Conservation (phyloP, 1,140 invertebrate species). For the Neelides sp. region DNA sequence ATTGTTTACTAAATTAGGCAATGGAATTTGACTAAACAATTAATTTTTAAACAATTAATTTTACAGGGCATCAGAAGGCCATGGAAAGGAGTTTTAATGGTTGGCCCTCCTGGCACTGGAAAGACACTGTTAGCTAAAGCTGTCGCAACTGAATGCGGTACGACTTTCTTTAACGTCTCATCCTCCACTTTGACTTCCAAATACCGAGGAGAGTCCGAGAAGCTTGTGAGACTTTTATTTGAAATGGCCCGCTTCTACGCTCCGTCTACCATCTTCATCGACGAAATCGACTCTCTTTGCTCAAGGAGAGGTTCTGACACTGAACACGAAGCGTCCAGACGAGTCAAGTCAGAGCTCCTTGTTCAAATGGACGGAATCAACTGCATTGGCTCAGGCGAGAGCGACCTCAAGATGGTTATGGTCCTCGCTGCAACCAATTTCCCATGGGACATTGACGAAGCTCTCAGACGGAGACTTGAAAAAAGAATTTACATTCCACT, state of each 20-base stretch:
- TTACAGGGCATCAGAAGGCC: slow-evolving; percentile 71
- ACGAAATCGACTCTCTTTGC: slow-evolving; percentile 98
- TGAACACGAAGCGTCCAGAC: slow-evolving; percentile 93
- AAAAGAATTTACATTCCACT: slow-evolving; percentile 99
- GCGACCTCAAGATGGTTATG: slow-evolving; percentile 76
- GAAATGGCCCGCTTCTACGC: slow-evolving; percentile 99
- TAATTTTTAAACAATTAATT: slow-evolving; percentile 11
- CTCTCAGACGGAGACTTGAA: slow-evolving; percentile 81
- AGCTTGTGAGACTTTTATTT: slow-evolving; percentile 90
- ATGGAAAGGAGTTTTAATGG: slow-evolving; percentile 94
- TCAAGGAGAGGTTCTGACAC: slow-evolving; percentile 88
- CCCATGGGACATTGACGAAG: slow-evolving; percentile 99
- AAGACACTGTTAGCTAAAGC: slow-evolving; percentile 99
- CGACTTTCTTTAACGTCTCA: slow-evolving; percentile 98
- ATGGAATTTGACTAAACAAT: no score
- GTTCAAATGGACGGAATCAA: slow-evolving; percentile 98
- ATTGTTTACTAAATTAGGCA: no score
- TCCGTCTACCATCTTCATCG: slow-evolving; percentile 97
- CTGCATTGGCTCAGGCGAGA: slow-evolving; percentile 37
- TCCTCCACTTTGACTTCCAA: slow-evolving; percentile 95
- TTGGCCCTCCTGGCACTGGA: slow-evolving; percentile 92
- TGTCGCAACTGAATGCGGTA: slow-evolving; percentile 96
- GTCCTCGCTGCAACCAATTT: slow-evolving; percentile 98
- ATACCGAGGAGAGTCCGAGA: slow-evolving; percentile 97
- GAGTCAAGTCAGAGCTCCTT: slow-evolving; percentile 94